These are phyloP conservation scores for Cynopterus sphinx DNA, from an alignment of 2,797 vertebrate species.

Conservation along the genomic window DNA sequence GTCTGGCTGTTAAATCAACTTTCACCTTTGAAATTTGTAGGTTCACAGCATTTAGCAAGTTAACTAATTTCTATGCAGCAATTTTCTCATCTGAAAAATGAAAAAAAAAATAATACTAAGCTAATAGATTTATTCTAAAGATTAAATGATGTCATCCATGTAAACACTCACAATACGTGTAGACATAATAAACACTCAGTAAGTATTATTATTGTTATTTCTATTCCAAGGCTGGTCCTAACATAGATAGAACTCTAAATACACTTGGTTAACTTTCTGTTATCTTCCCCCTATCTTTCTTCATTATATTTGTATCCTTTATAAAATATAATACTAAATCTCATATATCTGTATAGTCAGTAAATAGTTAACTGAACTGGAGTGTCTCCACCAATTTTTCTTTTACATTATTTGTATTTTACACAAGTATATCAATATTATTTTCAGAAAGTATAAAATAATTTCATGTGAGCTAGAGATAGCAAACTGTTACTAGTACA, in stretches of 20 bases:
- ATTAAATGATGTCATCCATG: background rate
- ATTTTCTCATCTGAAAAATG: background rate
- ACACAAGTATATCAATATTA: background rate
- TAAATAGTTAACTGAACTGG: background rate
- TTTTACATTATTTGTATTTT: slow-evolving; percentile 52
- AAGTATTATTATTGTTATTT: background rate
- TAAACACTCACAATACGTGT: background rate
- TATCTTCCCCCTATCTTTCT: background rate
- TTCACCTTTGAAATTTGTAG: slow-evolving; percentile 8
- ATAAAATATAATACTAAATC: background rate
- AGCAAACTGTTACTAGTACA: background rate
- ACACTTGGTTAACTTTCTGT: background rate
- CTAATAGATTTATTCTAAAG: background rate
- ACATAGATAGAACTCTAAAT: background rate
- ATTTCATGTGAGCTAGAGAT: slow-evolving; percentile 42
- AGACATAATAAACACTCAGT: background rate
- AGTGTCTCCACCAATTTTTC: background rate
- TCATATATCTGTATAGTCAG: background rate
- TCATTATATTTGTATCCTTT: background rate
- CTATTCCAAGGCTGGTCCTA: background rate
- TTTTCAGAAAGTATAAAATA: slow-evolving; percentile 55
- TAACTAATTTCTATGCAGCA: background rate
- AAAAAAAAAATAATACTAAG: background rate
- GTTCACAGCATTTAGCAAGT: background rate
- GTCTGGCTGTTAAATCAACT: background rate